phyloP scores from a whole-genome alignment of 2,113 vertebrate genomes.

The Ginglymostoma cirratum region DNA sequence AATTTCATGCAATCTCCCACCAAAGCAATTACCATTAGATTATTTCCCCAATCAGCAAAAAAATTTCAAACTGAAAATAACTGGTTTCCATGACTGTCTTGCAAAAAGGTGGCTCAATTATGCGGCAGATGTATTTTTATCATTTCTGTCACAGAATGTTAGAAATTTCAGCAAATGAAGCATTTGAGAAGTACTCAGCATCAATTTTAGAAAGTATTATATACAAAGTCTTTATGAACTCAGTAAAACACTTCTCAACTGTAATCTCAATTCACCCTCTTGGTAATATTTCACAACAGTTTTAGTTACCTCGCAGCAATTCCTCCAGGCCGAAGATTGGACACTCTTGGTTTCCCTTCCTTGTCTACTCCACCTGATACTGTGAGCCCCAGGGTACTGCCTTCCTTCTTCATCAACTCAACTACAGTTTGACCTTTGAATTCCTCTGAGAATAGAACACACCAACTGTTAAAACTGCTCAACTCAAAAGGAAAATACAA shows the following conservation, averaged over 20 bases:
- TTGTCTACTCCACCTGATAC: conserved; percentile 95
- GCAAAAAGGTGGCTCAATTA: not conserved
- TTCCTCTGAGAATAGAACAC: conserved; percentile 74
- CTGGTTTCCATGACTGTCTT: not conserved
- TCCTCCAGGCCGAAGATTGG: conserved; percentile 92
- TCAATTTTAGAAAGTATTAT: not conserved
- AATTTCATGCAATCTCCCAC: not conserved
- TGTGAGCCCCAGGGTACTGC: conserved; percentile 88
- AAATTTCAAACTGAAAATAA: not conserved
- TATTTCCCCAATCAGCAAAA: not conserved
- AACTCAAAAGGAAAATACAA: too few species aligned
- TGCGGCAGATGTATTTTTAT: not conserved
- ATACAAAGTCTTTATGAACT: not conserved
- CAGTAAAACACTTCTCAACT: not conserved
- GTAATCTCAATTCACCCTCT: not conserved
- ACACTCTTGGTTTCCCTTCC: conserved; percentile 89
- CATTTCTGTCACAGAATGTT: not conserved
- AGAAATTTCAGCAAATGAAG: not conserved
- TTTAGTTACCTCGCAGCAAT: conserved; percentile 84
- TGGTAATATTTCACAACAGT: conserved; percentile 26
- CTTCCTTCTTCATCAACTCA: conserved; percentile 98
- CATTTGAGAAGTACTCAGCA: not conserved
- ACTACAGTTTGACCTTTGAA: conserved; percentile 89
- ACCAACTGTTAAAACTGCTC: conserved; percentile 36
- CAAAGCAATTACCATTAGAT: not conserved